A percentile compares a stretch with the other conserved stretches of the same genome.
phyloP scores from a whole-genome alignment of 2,113 vertebrate species.

The Micromys minutus region DNA sequence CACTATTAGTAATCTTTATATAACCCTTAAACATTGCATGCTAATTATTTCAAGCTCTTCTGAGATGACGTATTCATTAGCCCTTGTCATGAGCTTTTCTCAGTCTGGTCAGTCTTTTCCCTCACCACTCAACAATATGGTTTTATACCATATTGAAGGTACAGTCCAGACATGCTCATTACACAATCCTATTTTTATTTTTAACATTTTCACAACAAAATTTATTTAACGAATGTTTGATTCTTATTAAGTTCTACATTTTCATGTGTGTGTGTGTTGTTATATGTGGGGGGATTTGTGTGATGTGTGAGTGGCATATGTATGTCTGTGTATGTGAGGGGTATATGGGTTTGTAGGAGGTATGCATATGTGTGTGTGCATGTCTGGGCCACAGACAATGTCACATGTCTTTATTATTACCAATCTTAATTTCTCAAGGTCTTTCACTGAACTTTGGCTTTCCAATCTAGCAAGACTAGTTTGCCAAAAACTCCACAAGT shows the following conservation, averaged over 20 bases:
- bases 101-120: neutral
- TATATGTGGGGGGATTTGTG: too few relatives aligned
- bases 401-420: neutral
- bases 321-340: neutral
- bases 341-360: too few relatives aligned
- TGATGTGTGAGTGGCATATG: neutral
- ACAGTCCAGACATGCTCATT: neutral
- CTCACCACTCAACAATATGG: neutral
- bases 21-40: neutral
- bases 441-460: neutral
- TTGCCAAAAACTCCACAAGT: neutral
- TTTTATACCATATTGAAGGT: neutral
- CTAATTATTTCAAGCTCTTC: slow-evolving; percentile 13
- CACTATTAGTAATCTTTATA: neutral
- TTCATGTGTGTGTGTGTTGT: neutral
- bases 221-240: neutral
- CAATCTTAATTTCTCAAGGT: neutral
- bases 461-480: neutral
- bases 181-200: neutral
- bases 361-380: neutral
- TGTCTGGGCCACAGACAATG: neutral
- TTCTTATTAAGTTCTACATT: neutral
- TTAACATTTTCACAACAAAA: slow-evolving; percentile 38
- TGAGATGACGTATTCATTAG: neutral
- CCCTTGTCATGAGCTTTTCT: neutral